Conservation (phyloP, 1,140 invertebrate species). For the Chymomyza costata region DNA sequence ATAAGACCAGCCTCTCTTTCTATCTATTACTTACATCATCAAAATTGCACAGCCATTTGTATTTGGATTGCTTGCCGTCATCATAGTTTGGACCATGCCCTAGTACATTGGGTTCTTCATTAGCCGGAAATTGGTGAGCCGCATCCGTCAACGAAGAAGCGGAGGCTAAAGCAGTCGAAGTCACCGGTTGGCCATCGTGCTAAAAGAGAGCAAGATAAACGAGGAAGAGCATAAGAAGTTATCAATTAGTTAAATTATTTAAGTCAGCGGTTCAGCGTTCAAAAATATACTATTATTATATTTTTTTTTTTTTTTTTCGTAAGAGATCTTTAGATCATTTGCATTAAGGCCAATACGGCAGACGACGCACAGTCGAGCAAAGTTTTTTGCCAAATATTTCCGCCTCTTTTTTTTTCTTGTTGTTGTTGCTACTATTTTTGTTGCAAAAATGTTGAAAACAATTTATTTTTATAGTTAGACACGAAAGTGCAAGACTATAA, state of each 20-base stretch:
- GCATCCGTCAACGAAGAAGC: too few species aligned
- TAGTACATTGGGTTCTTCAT: slow-evolving; percentile 68
- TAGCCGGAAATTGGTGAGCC: slow-evolving; percentile 67
- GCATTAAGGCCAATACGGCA: slow-evolving; percentile 40
- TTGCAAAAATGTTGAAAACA: slow-evolving; percentile 20
- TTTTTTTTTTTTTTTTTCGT: too few species aligned
- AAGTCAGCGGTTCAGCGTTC: background rate
- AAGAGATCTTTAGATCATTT: too few species aligned
- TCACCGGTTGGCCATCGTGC: slow-evolving; percentile 52
- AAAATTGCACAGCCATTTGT: slow-evolving; percentile 66
- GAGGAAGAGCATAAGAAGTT: slow-evolving; percentile 2
- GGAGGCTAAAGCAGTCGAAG: slow-evolving; percentile 10
- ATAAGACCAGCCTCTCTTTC: too few species aligned
- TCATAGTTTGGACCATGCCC: slow-evolving; percentile 63
- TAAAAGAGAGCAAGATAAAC: slow-evolving; percentile 20
- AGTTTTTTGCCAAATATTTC: too few species aligned
- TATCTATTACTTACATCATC: slow-evolving; percentile 63
- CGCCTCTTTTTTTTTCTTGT: too few species aligned
- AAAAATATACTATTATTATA: too few species aligned
- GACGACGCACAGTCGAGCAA: too few species aligned
- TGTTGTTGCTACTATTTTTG: too few species aligned
- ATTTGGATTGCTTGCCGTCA: slow-evolving; percentile 46
- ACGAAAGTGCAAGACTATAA: slow-evolving; percentile 29
- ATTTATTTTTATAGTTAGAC: slow-evolving; percentile 21
- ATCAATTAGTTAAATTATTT: slow-evolving; percentile 21